A percentile compares a stretch with the other conserved stretches of the same genome.
phyloP scores from a whole-genome alignment of 1,140 invertebrate species.

The Drosophila kepulauana region DNA sequence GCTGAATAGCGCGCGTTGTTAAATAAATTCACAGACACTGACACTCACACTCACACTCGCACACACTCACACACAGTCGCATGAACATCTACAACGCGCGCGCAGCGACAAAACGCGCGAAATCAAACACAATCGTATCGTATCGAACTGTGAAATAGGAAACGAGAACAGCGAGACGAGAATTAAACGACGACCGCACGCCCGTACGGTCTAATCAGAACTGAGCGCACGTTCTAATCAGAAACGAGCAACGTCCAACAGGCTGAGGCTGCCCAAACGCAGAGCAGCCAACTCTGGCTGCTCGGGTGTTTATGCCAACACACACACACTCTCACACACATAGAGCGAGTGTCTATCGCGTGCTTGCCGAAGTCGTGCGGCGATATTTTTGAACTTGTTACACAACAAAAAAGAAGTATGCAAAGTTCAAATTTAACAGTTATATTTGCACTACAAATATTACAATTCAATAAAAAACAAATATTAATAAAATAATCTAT shows the following conservation, averaged over 20 bases:
- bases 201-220: conserved; percentile 73
- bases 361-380: conserved; percentile 12
- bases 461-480: not conserved
- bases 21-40: conserved; percentile 55
- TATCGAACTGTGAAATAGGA: conserved; percentile 29
- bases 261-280: conserved; percentile 40
- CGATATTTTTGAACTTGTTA: not conserved
- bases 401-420: conserved; percentile 13
- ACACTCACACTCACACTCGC: conserved; percentile 40
- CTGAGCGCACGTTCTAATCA: conserved; percentile 60
- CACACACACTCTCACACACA: conserved; percentile 1
- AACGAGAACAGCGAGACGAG: conserved; percentile 35
- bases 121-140: conserved; percentile 32
- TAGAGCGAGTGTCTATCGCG: conserved; percentile 4
- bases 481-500: too few relatives aligned
- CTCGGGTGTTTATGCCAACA: conserved; percentile 21
- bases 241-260: conserved; percentile 62
- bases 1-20: conserved; percentile 54
- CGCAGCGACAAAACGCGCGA: conserved; percentile 58
- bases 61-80: conserved; percentile 27
- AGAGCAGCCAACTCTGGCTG: conserved; percentile 35
- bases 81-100: conserved; percentile 10
- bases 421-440: not conserved
- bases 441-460: too few relatives aligned
- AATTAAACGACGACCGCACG: conserved; percentile 38